phyloP scores from a whole-genome alignment of 2,888 invertebrate genomes.

The Gymnocheta viridis region DNA sequence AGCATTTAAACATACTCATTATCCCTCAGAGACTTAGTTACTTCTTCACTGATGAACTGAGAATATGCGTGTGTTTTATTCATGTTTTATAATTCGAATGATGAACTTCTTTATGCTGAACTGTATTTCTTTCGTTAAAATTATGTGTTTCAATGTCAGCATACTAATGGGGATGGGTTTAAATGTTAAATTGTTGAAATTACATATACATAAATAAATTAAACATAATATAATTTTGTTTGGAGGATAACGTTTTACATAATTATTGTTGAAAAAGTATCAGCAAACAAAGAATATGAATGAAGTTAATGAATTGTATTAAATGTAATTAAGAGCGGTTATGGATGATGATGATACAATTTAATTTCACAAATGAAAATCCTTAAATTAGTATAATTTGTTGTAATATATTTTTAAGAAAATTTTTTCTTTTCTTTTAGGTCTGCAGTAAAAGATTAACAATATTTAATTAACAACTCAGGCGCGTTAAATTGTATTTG shows the following conservation, averaged over 20 bases:
- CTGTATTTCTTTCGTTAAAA: neutral
- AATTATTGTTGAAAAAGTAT: conserved; percentile 2
- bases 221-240: neutral
- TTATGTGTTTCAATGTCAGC: neutral
- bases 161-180: neutral
- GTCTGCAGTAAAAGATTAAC: no score
- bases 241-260: neutral
- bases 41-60: neutral
- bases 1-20: neutral
- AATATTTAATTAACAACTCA: no score
- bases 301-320: conserved; percentile 6
- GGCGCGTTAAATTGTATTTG: no score
- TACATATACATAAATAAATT: neutral
- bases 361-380: neutral
- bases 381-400: neutral
- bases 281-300: neutral
- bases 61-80: neutral
- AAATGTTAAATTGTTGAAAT: neutral
- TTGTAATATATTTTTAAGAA: no score
- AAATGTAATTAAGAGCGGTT: neutral
- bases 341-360: neutral
- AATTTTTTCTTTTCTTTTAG: no score
- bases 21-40: neutral
- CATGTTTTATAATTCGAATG: neutral
- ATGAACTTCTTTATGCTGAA: neutral